Evolutionary conservation across 2,888 invertebrate genomes (phyloP).

Genomic region (Drosophila parthenogenetica): DNA sequence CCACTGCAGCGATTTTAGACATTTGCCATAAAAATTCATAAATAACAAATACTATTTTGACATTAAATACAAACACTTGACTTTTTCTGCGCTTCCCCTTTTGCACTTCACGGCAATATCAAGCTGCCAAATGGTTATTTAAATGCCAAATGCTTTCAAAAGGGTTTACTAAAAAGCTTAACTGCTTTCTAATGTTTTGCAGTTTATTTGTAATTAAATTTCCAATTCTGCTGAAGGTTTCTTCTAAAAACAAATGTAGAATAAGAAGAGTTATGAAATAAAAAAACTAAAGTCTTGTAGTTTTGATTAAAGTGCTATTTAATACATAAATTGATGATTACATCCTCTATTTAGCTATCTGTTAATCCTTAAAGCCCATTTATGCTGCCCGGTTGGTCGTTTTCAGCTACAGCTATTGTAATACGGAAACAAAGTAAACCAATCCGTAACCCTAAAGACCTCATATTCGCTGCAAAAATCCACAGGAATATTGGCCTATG

Average conservation of each 20-base stretch:
- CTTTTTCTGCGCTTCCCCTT: conserved; percentile 1
- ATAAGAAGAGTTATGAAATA: too few relatives aligned
- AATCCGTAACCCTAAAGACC: background rate
- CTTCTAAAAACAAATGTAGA: too few relatives aligned
- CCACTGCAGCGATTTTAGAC: conserved; percentile 69
- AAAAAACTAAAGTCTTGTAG: too few relatives aligned
- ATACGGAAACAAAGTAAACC: conserved; percentile 26
- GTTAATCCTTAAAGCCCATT: background rate
- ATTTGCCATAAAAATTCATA: conserved; percentile 57
- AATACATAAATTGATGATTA: too few relatives aligned
- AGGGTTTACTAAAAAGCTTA: background rate
- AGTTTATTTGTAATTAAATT: background rate
- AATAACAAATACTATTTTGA: conserved; percentile 55
- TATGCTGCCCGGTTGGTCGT: too few relatives aligned
- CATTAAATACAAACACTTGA: conserved; percentile 42
- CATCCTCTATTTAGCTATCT: too few relatives aligned
- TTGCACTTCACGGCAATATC: conserved; percentile 14
- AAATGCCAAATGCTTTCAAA: conserved; percentile 1
- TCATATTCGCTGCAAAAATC: background rate
- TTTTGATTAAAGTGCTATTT: too few relatives aligned
- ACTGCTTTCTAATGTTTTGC: background rate
- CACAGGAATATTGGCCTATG: conserved; percentile 17
- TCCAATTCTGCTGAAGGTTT: too few relatives aligned
- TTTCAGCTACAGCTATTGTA: background rate
- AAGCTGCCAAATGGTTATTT: conserved; percentile 38